These are phyloP conservation scores for Philopotamus ludificatus DNA, from an alignment of 1,140 invertebrate genomes.

Conservation along the genomic window DNA sequence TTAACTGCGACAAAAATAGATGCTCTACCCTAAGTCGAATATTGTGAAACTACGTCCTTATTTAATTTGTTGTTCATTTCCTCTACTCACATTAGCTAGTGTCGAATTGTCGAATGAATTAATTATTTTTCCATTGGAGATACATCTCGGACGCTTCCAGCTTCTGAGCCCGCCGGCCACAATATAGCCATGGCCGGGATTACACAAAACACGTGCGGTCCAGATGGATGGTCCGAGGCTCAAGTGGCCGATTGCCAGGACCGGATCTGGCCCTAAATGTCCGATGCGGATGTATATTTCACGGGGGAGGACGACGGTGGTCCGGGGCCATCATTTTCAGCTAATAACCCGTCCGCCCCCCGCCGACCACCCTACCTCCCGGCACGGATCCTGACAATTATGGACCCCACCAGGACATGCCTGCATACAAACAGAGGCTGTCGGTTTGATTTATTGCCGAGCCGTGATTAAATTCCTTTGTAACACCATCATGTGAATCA, in stretches of 20 bases:
- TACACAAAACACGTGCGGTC: background rate
- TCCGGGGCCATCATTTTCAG: background rate
- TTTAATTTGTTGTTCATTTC: too few relatives aligned
- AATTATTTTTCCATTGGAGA: too few relatives aligned
- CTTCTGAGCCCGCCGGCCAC: too few relatives aligned
- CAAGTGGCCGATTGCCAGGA: background rate
- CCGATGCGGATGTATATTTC: background rate
- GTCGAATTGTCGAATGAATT: too few relatives aligned
- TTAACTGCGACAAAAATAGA: too few relatives aligned
- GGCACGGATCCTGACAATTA: constrained; percentile 2
- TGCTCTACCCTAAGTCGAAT: too few relatives aligned
- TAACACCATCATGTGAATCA: constrained; percentile 23
- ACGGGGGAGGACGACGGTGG: background rate
- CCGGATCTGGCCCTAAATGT: background rate
- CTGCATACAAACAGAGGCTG: constrained; percentile 18
- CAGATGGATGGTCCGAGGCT: background rate
- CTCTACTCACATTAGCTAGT: too few relatives aligned
- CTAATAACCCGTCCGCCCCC: constrained; percentile 4
- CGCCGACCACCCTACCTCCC: background rate
- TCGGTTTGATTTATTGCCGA: constrained; percentile 40
- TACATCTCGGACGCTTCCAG: too few relatives aligned
- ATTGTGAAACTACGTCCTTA: too few relatives aligned
- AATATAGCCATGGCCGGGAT: background rate
- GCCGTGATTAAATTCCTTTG: constrained; percentile 42
- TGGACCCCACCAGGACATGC: constrained; percentile 10